These are phyloP conservation scores for Apoderus coryli DNA, from an alignment of 2,888 invertebrate genomes.

Conservation along the genomic window DNA sequence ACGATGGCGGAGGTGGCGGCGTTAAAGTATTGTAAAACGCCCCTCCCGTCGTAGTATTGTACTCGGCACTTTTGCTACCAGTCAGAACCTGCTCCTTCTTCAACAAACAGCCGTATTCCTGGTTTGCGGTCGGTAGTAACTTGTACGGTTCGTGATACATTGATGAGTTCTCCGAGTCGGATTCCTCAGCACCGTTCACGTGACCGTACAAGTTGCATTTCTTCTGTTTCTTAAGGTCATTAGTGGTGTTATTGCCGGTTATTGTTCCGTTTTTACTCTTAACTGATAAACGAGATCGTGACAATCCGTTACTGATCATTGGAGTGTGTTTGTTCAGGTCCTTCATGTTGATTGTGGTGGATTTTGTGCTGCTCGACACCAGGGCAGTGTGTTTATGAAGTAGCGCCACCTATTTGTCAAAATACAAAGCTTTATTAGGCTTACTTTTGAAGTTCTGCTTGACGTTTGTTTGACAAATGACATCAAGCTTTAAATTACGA, in stretches of 20 bases:
- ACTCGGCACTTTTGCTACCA: slow-evolving; percentile 39
- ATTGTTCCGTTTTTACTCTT: slow-evolving; percentile 31
- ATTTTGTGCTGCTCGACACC: slow-evolving; percentile 40
- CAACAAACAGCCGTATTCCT: slow-evolving; percentile 36
- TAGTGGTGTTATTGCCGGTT: too few relatives aligned
- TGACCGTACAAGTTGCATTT: slow-evolving; percentile 35
- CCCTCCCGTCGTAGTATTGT: slow-evolving; percentile 35
- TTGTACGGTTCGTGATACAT: slow-evolving; percentile 43
- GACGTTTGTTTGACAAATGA: too few relatives aligned
- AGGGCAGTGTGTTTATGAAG: slow-evolving; percentile 47
- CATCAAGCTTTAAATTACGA: too few relatives aligned
- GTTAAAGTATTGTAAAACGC: slow-evolving; percentile 39
- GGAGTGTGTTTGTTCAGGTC: slow-evolving; percentile 42
- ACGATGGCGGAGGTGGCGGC: slow-evolving; percentile 34
- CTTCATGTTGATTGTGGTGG: slow-evolving; percentile 42
- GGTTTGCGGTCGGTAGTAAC: slow-evolving; percentile 35
- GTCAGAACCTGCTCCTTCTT: slow-evolving; percentile 36
- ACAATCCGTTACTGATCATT: slow-evolving; percentile 39
- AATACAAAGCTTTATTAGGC: too few relatives aligned
- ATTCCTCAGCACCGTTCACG: slow-evolving; percentile 36
- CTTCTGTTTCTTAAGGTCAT: slow-evolving; percentile 28
- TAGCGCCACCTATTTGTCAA: slow-evolving; percentile 41
- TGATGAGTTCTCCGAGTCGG: slow-evolving; percentile 40
- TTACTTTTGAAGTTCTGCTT: too few relatives aligned
- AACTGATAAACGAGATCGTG: slow-evolving; percentile 35